Evolutionary conservation across 1,140 invertebrate species (phyloP).

Genomic region (Lepidostoma basale): DNA sequence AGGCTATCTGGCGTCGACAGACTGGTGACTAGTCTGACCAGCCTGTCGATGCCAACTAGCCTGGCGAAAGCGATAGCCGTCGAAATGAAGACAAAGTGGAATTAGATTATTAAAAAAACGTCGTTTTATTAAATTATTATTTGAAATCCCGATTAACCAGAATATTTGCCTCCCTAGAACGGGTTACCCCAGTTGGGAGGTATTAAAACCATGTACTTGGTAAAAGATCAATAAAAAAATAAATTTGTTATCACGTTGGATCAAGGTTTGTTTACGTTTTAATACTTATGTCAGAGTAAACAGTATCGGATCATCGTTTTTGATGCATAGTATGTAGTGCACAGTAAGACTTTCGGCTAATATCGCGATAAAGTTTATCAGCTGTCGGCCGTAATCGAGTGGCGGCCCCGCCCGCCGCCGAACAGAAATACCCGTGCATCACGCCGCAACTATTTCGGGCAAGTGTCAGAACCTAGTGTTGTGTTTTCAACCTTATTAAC

Average conservation of each 20-base stretch:
- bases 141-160: too few species aligned
- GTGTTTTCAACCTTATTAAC: slow-evolving; percentile 29
- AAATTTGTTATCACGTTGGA: neutral
- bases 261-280: neutral
- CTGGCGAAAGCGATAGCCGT: too few species aligned
- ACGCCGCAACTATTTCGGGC: slow-evolving; percentile 26
- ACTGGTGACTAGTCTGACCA: too few species aligned
- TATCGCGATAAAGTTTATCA: neutral
- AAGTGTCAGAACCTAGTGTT: slow-evolving; percentile 26
- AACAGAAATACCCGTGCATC: slow-evolving; percentile 31
- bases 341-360: neutral
- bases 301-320: too few species aligned
- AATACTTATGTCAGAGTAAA: neutral
- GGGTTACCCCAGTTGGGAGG: neutral
- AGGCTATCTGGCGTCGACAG: too few species aligned
- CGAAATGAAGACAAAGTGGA: too few species aligned
- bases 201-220: neutral
- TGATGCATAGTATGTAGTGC: neutral
- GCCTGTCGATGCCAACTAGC: too few species aligned
- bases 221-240: neutral
- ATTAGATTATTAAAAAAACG: too few species aligned
- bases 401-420: neutral
- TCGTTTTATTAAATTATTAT: too few species aligned
- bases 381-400: neutral
- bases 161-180: too few species aligned